phyloP scores from a whole-genome alignment of 2,797 vertebrate species.

The Nyctibius grandis region DNA sequence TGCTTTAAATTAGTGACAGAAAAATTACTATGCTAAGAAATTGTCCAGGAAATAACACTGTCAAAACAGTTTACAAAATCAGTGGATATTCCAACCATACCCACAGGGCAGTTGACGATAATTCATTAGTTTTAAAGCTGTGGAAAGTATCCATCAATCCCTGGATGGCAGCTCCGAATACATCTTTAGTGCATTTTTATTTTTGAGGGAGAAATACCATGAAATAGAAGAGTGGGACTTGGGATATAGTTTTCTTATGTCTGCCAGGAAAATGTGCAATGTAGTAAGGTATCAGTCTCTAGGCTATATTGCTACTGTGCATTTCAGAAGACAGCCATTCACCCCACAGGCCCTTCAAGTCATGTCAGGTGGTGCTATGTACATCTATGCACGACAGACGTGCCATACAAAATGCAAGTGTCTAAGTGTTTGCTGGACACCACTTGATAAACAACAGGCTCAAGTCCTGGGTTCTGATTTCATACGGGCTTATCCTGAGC shows the following conservation, averaged over 20 bases:
- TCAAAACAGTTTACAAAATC: constrained; percentile 20
- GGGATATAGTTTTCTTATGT: background rate
- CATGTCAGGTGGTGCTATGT: background rate
- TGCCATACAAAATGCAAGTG: background rate
- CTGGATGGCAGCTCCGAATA: background rate
- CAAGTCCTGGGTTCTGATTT: background rate
- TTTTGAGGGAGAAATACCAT: background rate
- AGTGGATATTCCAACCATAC: background rate
- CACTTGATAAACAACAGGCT: accelerated
- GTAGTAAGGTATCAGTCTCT: background rate
- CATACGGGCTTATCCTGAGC: background rate
- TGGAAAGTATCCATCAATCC: background rate
- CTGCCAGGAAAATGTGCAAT: background rate
- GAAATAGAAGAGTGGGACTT: background rate
- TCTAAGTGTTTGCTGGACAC: background rate
- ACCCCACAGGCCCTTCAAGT: background rate
- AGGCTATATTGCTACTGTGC: background rate
- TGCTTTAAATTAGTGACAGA: background rate
- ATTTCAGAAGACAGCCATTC: background rate
- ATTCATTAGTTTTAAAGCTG: background rate
- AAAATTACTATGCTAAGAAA: background rate
- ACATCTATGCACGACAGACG: background rate
- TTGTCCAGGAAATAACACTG: background rate
- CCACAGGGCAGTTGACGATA: background rate
- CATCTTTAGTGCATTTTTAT: background rate